Base-by-base conservation (phyloP, 2,888 invertebrate species). In the Trichopria drosophilae region DNA sequence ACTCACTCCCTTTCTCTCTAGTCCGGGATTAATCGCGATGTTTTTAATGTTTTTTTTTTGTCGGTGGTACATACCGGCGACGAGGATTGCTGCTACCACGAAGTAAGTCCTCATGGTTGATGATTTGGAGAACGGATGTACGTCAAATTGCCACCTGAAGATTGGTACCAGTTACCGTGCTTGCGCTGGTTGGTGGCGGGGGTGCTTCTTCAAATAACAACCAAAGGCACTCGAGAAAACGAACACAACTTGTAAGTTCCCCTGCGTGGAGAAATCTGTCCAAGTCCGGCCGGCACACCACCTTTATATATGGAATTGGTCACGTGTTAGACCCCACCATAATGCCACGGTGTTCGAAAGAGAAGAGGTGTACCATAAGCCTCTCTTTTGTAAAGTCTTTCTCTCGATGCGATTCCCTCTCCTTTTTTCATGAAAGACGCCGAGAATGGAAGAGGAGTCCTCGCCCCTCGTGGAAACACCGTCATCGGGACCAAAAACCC, bases 301-400 rank as follows among this genome's bases (percentile, higher is more conserved):
- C 69, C 71, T 74, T 75, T 75, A 74, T 75, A 75, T 74, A 75
- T 73, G 69, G 69, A 66, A 71, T 68, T 67, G 74, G 71, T 75
- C 75, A 75, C 74, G 75, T 75, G 75, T 64, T 63, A 47, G 65
- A 59, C 67, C 66, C 70, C 66, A 57, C 61, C 60, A n/a, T n/a
- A n/a, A n/a, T n/a, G n/a, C n/a, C n/a, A n/a, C n/a, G n/a, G n/a
- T n/a, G n/a, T n/a, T n/a, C n/a, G n/a, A n/a, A n/a, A n/a, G n/a
- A n/a, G n/a, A n/a, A n/a, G n/a, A n/a, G n/a, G n/a, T n/a, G n/a
- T n/a, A n/a, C n/a, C n/a, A n/a, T n/a, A n/a, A n/a, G n/a, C n/a
- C n/a, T n/a, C n/a, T n/a, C n/a, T n/a, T n/a, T n/a, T n/a, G n/a
- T n/a, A n/a, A n/a, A n/a, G n/a, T n/a, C n/a, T n/a, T n/a, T n/a